These are phyloP conservation scores for Salpingus planirostris DNA, from an alignment of 2,888 invertebrate genomes.

Conservation along the genomic window DNA sequence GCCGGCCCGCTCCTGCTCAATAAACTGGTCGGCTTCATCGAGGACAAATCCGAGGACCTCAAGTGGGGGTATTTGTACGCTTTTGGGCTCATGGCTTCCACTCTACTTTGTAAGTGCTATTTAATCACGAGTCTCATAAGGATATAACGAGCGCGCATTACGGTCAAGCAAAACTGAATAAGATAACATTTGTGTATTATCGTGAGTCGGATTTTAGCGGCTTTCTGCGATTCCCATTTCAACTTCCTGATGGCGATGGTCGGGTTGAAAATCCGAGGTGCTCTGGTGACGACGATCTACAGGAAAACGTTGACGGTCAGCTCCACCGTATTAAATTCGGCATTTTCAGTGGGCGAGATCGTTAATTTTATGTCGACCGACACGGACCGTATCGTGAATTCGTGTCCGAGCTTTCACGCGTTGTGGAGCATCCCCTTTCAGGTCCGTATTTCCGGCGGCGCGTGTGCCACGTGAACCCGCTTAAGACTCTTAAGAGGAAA, in stretches of 20 bases:
- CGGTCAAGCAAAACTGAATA: background rate
- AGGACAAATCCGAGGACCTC: conserved; percentile 58
- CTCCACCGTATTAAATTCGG: conserved; percentile 33
- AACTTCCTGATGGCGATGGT: conserved; percentile 79
- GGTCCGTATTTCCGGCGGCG: conserved; percentile 38
- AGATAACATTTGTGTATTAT: conserved; percentile 1
- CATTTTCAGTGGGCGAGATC: conserved; percentile 71
- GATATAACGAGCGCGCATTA: too few relatives aligned
- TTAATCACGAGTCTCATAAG: too few relatives aligned
- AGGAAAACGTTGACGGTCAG: conserved; percentile 53
- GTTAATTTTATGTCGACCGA: conserved; percentile 97
- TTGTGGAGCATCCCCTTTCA: conserved; percentile 95
- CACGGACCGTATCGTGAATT: conserved; percentile 89
- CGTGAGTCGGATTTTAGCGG: conserved; percentile 43
- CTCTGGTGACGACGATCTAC: conserved; percentile 76
- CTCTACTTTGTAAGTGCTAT: conserved; percentile 54
- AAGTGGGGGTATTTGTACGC: conserved; percentile 59
- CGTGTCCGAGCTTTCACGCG: conserved; percentile 92
- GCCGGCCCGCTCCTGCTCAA: conserved; percentile 84
- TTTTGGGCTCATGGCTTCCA: conserved; percentile 53
- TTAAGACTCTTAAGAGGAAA: too few relatives aligned
- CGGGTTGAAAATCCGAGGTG: conserved; percentile 77
- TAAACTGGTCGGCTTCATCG: conserved; percentile 68
- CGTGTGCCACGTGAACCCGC: conserved; percentile 2
- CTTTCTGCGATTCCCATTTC: conserved; percentile 81